Percentiles rank a stretch among this genome's conserved stretches.
phyloP scores from a whole-genome alignment of 2,797 vertebrate species.

The Phyllotis vaccarum region DNA sequence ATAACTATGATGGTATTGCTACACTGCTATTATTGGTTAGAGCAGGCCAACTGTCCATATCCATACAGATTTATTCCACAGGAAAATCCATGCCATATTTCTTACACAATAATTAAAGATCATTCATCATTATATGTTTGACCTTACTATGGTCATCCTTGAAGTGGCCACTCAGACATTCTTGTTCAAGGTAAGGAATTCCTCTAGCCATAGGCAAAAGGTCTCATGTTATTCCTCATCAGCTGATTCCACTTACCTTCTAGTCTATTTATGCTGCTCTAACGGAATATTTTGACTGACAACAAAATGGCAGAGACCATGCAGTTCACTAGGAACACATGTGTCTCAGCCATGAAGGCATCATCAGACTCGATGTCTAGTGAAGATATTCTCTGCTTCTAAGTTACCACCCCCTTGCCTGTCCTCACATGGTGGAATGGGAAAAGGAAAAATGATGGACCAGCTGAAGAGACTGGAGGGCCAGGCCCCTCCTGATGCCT shows the following conservation, averaged over 20 bases:
- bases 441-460: neutral
- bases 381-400: neutral
- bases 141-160: neutral
- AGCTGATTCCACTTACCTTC: neutral
- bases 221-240: neutral
- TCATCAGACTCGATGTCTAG: neutral
- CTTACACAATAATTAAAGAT: neutral
- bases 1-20: neutral
- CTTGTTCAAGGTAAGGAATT: neutral
- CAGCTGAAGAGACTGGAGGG: neutral
- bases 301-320: neutral
- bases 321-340: neutral
- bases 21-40: neutral
- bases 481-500: neutral
- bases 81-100: neutral
- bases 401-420: neutral
- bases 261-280: neutral
- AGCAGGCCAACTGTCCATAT: neutral
- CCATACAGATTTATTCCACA: neutral
- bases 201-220: neutral
- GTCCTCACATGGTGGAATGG: neutral
- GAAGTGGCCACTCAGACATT: neutral
- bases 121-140: neutral
- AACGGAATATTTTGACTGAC: neutral
- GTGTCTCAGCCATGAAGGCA: neutral